phyloP scores from a whole-genome alignment of 2,888 invertebrate species.

The Eledona agricola region DNA sequence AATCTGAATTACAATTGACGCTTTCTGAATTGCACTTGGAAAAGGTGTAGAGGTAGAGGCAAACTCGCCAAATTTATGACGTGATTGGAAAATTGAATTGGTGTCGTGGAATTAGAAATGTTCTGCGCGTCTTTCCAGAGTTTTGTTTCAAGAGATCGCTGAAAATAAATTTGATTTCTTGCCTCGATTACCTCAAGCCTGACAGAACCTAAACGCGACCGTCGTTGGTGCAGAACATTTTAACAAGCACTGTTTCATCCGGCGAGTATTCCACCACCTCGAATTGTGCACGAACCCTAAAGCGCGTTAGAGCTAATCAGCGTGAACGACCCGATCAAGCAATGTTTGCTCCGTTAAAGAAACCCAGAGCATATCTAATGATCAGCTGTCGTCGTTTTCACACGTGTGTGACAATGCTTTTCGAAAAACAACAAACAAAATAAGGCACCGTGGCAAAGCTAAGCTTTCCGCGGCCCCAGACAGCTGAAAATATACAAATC shows the following conservation, averaged over 20 bases:
- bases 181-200: not conserved
- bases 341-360: conserved; percentile 52
- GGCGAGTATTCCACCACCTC: conserved; percentile 38
- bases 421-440: conserved; percentile 35
- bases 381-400: conserved; percentile 57
- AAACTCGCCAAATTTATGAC: too few species aligned
- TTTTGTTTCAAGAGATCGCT: too few species aligned
- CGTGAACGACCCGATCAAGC: conserved; percentile 53
- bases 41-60: too few species aligned
- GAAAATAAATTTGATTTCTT: too few species aligned
- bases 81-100: too few species aligned
- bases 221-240: conserved; percentile 43
- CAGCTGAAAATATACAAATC: too few species aligned
- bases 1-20: too few species aligned
- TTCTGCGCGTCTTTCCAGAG: too few species aligned
- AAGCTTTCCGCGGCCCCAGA: too few species aligned
- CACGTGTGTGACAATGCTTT: conserved; percentile 41
- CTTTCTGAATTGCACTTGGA: too few species aligned
- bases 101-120: too few species aligned
- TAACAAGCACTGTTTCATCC: conserved; percentile 43
- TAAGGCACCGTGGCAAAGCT: too few species aligned
- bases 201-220: conserved; percentile 4
- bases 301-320: conserved; percentile 57
- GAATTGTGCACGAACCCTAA: conserved; percentile 48
- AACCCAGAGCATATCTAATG: conserved; percentile 57